Percentiles rank a stretch among this genome's conserved stretches.
Conservation (phyloP, 2,113 vertebrate genomes). For the Terrapene triunguis region DNA sequence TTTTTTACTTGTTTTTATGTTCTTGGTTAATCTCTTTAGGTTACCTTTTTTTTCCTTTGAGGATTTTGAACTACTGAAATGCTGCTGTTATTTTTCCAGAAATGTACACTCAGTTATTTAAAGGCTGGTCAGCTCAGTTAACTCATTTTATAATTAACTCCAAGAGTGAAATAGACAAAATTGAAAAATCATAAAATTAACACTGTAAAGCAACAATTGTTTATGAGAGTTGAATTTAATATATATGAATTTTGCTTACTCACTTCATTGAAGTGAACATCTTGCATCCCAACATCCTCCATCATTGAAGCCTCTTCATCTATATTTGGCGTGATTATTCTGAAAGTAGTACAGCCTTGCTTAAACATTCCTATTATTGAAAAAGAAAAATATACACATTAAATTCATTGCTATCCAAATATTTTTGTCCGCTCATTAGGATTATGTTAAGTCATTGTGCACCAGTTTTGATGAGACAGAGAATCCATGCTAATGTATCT, state of each 20-base stretch:
- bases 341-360: conserved; percentile 95
- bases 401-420: neutral
- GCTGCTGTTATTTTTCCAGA: neutral
- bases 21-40: neutral
- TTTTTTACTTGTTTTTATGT: neutral
- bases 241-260: neutral
- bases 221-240: neutral
- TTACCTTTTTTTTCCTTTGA: neutral
- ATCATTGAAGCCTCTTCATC: conserved; percentile 99
- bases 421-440: neutral
- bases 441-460: neutral
- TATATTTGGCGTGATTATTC: conserved; percentile 97
- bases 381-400: neutral
- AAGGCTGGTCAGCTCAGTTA: neutral
- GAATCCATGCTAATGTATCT: neutral
- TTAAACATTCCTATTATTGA: conserved; percentile 90
- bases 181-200: neutral
- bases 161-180: neutral
- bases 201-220: neutral
- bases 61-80: neutral
- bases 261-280: conserved; percentile 98
- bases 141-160: neutral
- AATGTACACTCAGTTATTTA: neutral
- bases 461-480: neutral
- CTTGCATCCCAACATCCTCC: conserved; percentile 99